Conservation (phyloP, 2,113 vertebrate genomes). For the Mastomys natalensis region DNA sequence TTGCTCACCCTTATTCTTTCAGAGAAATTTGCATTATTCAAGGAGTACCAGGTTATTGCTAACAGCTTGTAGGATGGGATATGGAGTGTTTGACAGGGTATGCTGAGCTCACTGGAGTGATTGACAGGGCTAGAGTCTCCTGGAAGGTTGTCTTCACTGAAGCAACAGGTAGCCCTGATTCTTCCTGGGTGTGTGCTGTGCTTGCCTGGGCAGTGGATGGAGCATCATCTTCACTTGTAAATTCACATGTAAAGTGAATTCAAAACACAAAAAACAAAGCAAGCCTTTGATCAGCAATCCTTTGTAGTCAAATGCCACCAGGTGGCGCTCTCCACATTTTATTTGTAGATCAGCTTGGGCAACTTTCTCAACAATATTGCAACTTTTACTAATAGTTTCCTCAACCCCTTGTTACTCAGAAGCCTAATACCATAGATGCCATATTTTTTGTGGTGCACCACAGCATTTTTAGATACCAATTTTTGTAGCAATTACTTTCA, state of each 20-base stretch:
- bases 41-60: background rate
- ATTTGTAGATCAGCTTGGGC: background rate
- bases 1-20: background rate
- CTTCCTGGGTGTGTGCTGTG: background rate
- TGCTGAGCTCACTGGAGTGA: background rate
- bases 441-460: no score
- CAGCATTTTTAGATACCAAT: no score
- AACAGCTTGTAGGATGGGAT: background rate
- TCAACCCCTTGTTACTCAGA: no score
- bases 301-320: constrained; percentile 44
- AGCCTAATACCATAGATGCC: no score
- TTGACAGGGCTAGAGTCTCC: background rate
- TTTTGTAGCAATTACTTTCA: no score
- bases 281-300: background rate
- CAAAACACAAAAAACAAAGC: background rate
- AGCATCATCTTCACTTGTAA: background rate
- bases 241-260: background rate
- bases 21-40: no score
- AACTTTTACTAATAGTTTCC: no score
- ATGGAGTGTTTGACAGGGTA: background rate
- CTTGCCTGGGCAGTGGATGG: background rate
- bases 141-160: background rate
- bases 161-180: background rate
- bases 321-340: constrained; percentile 44
- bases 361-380: no score